Evolutionary conservation across 1,140 invertebrate genomes (phyloP), one percentile per base, ranked within the genome.

Genomic region (Polypedilum vanderplanki): DNA sequence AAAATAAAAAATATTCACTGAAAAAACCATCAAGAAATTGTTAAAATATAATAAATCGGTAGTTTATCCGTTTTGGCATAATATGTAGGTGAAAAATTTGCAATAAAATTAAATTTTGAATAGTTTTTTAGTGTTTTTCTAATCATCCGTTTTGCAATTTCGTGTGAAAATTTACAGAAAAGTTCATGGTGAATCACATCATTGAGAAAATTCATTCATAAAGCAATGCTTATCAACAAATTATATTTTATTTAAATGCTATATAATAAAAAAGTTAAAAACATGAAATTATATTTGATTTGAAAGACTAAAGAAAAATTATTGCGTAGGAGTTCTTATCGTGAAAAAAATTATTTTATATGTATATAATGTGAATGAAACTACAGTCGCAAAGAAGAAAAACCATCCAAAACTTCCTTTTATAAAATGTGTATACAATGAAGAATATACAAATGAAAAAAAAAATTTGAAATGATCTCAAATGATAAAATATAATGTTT

Each of bases 141-240:
- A 57, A 57, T 57, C 46, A 57, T 57, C 12, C 46, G 46, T 57
- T 57, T 57, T 57, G 46, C 46, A 57, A 57, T 57, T 57, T 57
- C n/a, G 24, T 5, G 46, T 12, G 46, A 57, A 57, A 57, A 57
- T n/a, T n/a, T 57, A 57, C 24, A 5, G 24, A 33, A 33, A 33
- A 57, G 12, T 57, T 57, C 46, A 57, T n/a, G n/a, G 46, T 57
- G 46, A 57, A n/a, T 57, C 46, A 57, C n/a, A 57, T 57, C n/a
- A 57, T 15, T 15, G 4, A 57, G 12, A 57, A n/a, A 57, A 57
- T n/a, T n/a, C 15, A 57, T 15, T 15, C 24, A 33, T n/a, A 46
- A 46, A 46, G 15, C 12, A 15, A 57, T 57, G 9, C 46, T 57
- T 15, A 57, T 57, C 46, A 15, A 57, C 15, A 57, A n/a, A n/a